Conservation (phyloP, 30 jellyfish, hydroid and myxozoan genomes). For the Aurelia sp. region DNA sequence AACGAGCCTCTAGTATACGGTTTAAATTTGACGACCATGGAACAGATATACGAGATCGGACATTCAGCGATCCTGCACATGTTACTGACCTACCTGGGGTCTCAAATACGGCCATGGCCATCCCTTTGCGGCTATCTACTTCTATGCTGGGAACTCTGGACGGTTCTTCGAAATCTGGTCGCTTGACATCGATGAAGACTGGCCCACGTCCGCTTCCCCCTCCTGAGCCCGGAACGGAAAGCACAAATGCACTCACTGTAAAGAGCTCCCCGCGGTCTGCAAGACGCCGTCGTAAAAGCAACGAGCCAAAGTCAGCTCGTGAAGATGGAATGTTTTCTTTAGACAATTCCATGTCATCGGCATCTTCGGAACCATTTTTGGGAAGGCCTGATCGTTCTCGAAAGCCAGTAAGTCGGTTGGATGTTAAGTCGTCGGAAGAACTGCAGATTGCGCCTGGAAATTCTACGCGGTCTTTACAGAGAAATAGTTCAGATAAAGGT, state of each 20-base stretch:
- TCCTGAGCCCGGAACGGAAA: constrained; percentile 54
- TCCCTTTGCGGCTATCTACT: background rate
- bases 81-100: constrained; percentile 24
- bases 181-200: background rate
- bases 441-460: no score
- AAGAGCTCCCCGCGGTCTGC: constrained; percentile 30
- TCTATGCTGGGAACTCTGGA: background rate
- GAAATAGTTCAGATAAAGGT: background rate
- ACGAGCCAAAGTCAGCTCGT: background rate
- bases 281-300: constrained; percentile 30
- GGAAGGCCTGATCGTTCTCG: no score
- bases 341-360: no score
- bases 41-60: constrained; percentile 6
- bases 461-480: no score
- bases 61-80: constrained; percentile 19
- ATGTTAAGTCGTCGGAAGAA: no score
- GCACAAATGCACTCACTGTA: constrained; percentile 24
- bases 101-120: constrained; percentile 12
- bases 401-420: no score
- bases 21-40: constrained; percentile 5
- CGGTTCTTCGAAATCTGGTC: no score
- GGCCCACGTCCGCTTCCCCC: constrained; percentile 42
- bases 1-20: constrained; percentile 22
- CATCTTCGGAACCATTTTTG: no score
- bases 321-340: background rate